Evolutionary conservation across 2,797 vertebrate species (phyloP), one percentile per base, ranked within the genome.

Genomic region (Danio albolineatus): DNA sequence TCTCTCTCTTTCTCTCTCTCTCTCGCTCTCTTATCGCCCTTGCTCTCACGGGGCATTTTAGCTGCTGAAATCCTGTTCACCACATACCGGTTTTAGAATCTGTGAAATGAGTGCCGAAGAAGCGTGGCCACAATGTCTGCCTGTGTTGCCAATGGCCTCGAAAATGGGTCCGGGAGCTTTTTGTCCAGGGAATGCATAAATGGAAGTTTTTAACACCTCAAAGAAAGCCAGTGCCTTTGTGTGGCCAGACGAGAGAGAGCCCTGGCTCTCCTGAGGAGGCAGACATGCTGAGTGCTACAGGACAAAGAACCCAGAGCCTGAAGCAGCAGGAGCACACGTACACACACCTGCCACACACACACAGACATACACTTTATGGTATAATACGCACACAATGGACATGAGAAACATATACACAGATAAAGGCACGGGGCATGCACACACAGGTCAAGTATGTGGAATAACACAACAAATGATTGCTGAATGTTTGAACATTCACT

Each of bases 171-270:
- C 86, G 83, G 89, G 56, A 89, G 91, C 86, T 89, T 88, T 90
- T 94, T 93, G 92, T 94, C 91, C 91, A 89, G 93, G 92, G 93
- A 94, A 93, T 93, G 93, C 92, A 94, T 94, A 94, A 94, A 95
- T 94, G 93, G 94, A 94, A 90, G 93, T 94, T 95, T 95, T 94
- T 94, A 95, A 94, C 94, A 94, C 94, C 93, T 94, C 92, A 94
- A 94, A 94, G 92, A 91, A 93, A 87, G 92, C 90, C 90, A 87
- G 90, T 91, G 91, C 89, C 91, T 94, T 95, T 94, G 93, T 94
- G 91, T 91, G 91, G 88, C 89, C 90, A 91, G 90, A 93, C 92
- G 91, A 90, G 93, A 93, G 92, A 91, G 91, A 91, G 86, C 91
- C 91, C 91, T 85, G 90, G 89, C 90, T 94, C 94, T 94, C 93